Evolutionary conservation across 2,888 invertebrate species (phyloP).

Genomic region (Chalcis sispes): DNA sequence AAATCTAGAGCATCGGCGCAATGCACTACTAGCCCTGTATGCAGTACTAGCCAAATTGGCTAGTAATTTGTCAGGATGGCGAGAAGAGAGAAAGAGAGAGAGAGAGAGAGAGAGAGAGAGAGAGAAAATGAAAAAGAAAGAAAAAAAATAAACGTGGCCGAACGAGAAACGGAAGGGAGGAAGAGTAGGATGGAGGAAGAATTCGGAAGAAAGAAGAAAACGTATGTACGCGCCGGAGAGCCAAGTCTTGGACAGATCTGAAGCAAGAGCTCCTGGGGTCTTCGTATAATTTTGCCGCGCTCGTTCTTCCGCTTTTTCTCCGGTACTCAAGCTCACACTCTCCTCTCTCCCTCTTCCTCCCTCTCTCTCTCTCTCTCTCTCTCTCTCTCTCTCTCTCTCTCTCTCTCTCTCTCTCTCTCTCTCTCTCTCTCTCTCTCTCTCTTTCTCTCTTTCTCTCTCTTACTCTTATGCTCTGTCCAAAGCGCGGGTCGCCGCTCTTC

Average conservation of each 20-base stretch:
- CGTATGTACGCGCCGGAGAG: too few relatives aligned
- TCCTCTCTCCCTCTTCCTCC: too few relatives aligned
- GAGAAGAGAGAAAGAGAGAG: not conserved
- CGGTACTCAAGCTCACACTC: not conserved
- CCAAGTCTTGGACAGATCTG: not conserved
- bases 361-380: too few relatives aligned
- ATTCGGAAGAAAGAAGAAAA: too few relatives aligned
- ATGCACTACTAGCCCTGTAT: not conserved
- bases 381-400: too few relatives aligned
- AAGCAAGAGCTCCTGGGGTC: not conserved
- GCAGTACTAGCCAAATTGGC: slow-evolving; percentile 45
- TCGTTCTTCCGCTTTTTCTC: slow-evolving; percentile 35
- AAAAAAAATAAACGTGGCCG: not conserved
- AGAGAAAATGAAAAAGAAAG: not conserved
- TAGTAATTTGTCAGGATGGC: slow-evolving; percentile 44
- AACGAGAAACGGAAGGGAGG: not conserved
- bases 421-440: too few relatives aligned
- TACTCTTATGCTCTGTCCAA: too few relatives aligned
- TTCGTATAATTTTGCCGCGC: slow-evolving; percentile 37
- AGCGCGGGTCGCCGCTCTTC: slow-evolving; percentile 30
- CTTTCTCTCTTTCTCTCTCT: too few relatives aligned
- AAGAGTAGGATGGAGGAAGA: too few relatives aligned
- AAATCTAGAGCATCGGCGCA: not conserved
- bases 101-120: not conserved
- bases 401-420: too few relatives aligned